A percentile compares a stretch with the other conserved stretches of the same genome.
phyloP scores from a whole-genome alignment of 2,888 invertebrate species.

The Lithosia quadra region DNA sequence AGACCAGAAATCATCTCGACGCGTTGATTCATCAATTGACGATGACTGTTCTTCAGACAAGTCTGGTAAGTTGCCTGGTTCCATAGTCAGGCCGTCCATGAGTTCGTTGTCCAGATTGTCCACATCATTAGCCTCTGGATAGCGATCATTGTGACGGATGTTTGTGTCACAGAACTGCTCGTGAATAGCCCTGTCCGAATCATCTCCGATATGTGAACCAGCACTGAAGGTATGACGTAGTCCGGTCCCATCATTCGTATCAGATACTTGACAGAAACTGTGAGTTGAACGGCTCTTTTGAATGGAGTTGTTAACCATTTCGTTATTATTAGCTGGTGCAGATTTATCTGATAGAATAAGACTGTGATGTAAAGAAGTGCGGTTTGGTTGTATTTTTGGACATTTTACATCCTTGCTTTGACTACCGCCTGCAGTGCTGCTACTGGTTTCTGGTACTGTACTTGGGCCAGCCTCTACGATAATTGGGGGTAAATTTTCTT shows the following conservation, averaged over 20 bases:
- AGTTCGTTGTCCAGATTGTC: conserved; percentile 77
- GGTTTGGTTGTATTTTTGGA: conserved; percentile 42
- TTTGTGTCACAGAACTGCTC: conserved; percentile 74
- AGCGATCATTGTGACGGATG: conserved; percentile 79
- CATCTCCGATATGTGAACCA: conserved; percentile 57
- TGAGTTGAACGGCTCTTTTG: conserved; percentile 70
- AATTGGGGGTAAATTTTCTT: conserved; percentile 53
- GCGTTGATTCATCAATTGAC: conserved; percentile 75
- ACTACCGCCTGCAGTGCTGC: conserved; percentile 38
- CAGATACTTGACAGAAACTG: conserved; percentile 54
- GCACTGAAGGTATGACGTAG: conserved; percentile 58
- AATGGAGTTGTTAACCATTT: conserved; percentile 59
- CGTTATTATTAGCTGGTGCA: conserved; percentile 56
- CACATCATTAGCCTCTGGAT: conserved; percentile 77
- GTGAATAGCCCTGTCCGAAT: conserved; percentile 39
- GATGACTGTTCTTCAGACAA: conserved; percentile 77
- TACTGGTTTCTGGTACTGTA: conserved; percentile 23
- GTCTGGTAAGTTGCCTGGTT: conserved; percentile 76
- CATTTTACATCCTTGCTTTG: conserved; percentile 49
- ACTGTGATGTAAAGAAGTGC: conserved; percentile 66
- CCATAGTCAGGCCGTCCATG: conserved; percentile 74
- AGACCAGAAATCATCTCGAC: conserved; percentile 71
- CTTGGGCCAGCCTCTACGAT: conserved; percentile 56
- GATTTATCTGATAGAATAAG: conserved; percentile 57
- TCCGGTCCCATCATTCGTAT: conserved; percentile 49